Percentiles rank a stretch among this genome's conserved stretches.
Evolutionary conservation across 2,888 invertebrate genomes (phyloP).

Genomic region (Andrena praecox): DNA sequence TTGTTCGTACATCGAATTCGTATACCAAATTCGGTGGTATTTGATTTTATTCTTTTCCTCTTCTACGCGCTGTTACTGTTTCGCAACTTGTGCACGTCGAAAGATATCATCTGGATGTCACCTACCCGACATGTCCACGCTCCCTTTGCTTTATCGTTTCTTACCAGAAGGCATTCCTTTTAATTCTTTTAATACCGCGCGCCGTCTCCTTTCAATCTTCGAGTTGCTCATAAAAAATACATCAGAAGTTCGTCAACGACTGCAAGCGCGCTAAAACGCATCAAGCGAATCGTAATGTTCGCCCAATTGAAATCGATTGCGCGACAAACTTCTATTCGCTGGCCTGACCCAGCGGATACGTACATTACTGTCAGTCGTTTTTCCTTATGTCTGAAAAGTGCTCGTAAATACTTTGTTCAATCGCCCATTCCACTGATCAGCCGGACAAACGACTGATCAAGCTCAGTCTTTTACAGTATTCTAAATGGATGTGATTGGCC

Average conservation of each 20-base stretch:
- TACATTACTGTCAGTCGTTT: neutral
- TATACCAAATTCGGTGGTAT: no score
- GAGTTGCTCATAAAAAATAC: no score
- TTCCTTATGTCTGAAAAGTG: constrained; percentile 38
- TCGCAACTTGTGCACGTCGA: no score
- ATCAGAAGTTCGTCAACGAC: neutral
- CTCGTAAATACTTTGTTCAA: constrained; percentile 27
- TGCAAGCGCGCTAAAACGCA: constrained; percentile 5
- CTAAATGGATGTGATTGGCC: constrained; percentile 29
- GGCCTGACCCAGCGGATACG: constrained; percentile 4
- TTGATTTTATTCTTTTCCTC: no score
- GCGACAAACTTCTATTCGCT: constrained; percentile 4
- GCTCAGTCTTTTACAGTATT: neutral
- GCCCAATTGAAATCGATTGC: constrained; percentile 35
- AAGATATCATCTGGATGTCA: neutral
- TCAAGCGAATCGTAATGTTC: constrained; percentile 1
- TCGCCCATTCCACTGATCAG: constrained; percentile 11
- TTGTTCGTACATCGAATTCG: no score
- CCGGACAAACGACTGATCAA: constrained; percentile 13
- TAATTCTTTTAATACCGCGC: no score
- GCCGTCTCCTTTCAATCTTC: no score
- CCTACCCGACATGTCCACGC: no score
- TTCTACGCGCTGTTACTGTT: no score
- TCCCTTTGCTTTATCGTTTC: no score
- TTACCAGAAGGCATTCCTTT: no score